These are phyloP conservation scores for Heteropelma amictum DNA, from an alignment of 2,888 invertebrate genomes.

Conservation along the genomic window DNA sequence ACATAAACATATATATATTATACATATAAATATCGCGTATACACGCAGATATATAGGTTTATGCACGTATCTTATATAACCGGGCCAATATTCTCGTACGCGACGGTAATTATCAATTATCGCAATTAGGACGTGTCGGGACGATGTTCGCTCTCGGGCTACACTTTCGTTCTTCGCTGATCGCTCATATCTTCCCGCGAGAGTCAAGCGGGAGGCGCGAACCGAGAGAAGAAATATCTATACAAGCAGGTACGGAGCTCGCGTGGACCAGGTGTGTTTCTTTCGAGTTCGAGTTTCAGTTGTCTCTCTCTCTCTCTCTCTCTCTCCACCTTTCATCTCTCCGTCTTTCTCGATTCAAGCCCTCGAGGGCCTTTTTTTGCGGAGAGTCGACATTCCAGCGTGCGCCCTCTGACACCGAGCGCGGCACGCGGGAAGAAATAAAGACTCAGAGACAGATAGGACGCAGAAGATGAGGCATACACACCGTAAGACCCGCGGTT, in stretches of 20 bases:
- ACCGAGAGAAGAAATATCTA: slow-evolving; percentile 16
- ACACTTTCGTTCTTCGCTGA: slow-evolving; percentile 30
- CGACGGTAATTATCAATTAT: slow-evolving; percentile 61
- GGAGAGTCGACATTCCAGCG: slow-evolving; percentile 70
- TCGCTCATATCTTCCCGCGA: slow-evolving; percentile 38
- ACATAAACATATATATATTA: background rate
- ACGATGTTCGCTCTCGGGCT: slow-evolving; percentile 32
- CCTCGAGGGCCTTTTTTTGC: slow-evolving; percentile 53
- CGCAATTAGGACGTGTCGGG: slow-evolving; percentile 56
- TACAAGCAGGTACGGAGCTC: slow-evolving; percentile 6
- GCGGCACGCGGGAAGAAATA: slow-evolving; percentile 30
- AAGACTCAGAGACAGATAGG: background rate
- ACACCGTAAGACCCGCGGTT: background rate
- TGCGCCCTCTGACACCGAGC: slow-evolving; percentile 72
- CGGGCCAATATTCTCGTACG: slow-evolving; percentile 38
- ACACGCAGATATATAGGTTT: background rate
- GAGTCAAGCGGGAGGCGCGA: slow-evolving; percentile 7
- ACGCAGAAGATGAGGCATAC: background rate
- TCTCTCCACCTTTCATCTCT: background rate
- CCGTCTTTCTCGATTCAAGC: slow-evolving; percentile 12
- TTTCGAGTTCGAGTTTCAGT: slow-evolving; percentile 49
- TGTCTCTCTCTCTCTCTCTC: background rate
- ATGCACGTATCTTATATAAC: background rate
- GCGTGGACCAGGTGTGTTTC: slow-evolving; percentile 65
- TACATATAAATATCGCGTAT: too few relatives aligned